A percentile compares a stretch with the other conserved stretches of the same genome.
Evolutionary conservation across 2,888 invertebrate species (phyloP).

Genomic region (Athalia rosae): DNA sequence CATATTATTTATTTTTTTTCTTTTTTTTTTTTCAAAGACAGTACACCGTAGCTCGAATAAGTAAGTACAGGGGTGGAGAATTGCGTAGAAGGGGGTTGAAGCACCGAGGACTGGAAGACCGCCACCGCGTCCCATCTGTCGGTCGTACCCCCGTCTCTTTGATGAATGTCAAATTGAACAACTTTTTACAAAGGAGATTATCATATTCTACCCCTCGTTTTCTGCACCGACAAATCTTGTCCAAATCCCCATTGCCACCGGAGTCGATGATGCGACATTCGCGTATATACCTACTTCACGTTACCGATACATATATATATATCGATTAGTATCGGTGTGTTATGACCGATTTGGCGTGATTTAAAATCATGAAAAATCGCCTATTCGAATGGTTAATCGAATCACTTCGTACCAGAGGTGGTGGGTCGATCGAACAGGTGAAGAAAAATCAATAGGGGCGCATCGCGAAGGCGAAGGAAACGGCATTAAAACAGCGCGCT

Average conservation of each 20-base stretch:
- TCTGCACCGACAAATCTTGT: slow-evolving; percentile 23
- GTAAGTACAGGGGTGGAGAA: slow-evolving; percentile 13
- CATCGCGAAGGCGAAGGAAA: no score
- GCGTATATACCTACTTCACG: neutral
- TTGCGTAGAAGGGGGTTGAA: slow-evolving; percentile 18
- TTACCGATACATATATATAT: no score
- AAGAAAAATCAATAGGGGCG: no score
- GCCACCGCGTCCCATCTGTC: slow-evolving; percentile 18
- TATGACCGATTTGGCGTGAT: no score
- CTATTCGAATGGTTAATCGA: no score
- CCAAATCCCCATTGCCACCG: slow-evolving; percentile 6
- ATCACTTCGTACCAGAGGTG: no score
- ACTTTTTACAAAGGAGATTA: slow-evolving; percentile 29
- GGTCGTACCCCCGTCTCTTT: neutral
- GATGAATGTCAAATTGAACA: slow-evolving; percentile 38
- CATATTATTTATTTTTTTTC: no score
- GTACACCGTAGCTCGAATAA: slow-evolving; percentile 4
- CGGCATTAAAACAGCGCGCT: no score
- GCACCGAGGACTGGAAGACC: slow-evolving; percentile 18
- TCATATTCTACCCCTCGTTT: slow-evolving; percentile 17
- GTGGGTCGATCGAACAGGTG: no score
- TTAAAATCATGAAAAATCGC: no score
- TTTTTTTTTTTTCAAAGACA: slow-evolving; percentile 39
- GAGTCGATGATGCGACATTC: slow-evolving; percentile 8
- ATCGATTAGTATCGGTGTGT: no score